Evolutionary conservation across 1,140 invertebrate genomes (phyloP).

Genomic region (Bombus polaris): DNA sequence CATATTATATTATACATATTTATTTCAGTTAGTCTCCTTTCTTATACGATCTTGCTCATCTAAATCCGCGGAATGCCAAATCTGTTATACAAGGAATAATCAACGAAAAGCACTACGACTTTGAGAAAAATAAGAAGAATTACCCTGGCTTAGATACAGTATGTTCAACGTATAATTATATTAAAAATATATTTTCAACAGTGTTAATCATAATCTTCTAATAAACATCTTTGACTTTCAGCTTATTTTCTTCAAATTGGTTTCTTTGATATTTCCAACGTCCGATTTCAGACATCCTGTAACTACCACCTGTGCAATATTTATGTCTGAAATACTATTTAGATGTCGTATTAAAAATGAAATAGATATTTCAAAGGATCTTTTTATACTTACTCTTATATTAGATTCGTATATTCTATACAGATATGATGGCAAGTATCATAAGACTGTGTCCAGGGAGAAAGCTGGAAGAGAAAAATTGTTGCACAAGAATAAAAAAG

Average conservation of each 20-base stretch:
- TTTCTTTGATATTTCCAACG: slow-evolving; percentile 90
- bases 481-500: too few relatives aligned
- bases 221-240: slow-evolving; percentile 75
- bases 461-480: too few relatives aligned
- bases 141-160: slow-evolving; percentile 88
- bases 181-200: slow-evolving; percentile 16
- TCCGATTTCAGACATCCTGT: slow-evolving; percentile 94
- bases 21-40: slow-evolving; percentile 85
- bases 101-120: slow-evolving; percentile 88
- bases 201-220: slow-evolving; percentile 9
- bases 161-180: slow-evolving; percentile 55
- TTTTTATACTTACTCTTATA: slow-evolving; percentile 89
- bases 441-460: too few relatives aligned
- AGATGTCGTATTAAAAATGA: slow-evolving; percentile 85
- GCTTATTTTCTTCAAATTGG: slow-evolving; percentile 91
- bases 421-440: too few relatives aligned
- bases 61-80: slow-evolving; percentile 87
- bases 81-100: slow-evolving; percentile 87
- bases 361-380: slow-evolving; percentile 88
- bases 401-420: slow-evolving; percentile 83
- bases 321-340: slow-evolving; percentile 91
- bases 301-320: slow-evolving; percentile 91
- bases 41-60: slow-evolving; percentile 89
- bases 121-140: slow-evolving; percentile 84
- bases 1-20: slow-evolving; percentile 26